Evolutionary conservation across 2,888 invertebrate species (phyloP).

Genomic region (Drosophila birchii): DNA sequence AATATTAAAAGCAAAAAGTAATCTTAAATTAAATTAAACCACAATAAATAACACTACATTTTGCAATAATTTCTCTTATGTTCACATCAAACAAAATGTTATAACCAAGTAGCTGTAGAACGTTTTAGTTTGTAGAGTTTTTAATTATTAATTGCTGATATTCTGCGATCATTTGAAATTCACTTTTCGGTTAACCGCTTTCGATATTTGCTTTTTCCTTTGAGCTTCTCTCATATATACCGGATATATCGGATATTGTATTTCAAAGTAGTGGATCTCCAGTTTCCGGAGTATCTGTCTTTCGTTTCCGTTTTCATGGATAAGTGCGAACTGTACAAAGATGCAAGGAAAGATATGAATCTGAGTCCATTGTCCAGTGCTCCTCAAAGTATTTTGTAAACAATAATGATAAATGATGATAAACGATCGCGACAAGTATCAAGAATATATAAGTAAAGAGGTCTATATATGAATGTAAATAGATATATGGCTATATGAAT

Average conservation of each 20-base stretch:
- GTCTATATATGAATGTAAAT: slow-evolving; percentile 44
- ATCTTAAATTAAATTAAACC: slow-evolving; percentile 53
- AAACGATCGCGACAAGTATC: slow-evolving; percentile 42
- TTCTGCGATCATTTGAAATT: slow-evolving; percentile 6
- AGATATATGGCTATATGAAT: slow-evolving; percentile 39
- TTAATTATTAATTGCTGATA: slow-evolving; percentile 29
- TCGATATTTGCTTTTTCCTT: slow-evolving; percentile 26
- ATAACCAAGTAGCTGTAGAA: slow-evolving; percentile 50
- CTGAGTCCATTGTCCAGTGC: slow-evolving; percentile 83
- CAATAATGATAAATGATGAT: slow-evolving; percentile 76
- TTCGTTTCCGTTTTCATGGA: slow-evolving; percentile 47
- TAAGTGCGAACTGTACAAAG: slow-evolving; percentile 52
- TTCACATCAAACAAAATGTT: slow-evolving; percentile 7
- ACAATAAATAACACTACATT: slow-evolving; percentile 6
- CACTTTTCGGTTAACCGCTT: slow-evolving; percentile 23
- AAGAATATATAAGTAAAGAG: slow-evolving; percentile 42
- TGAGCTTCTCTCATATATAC: slow-evolving; percentile 19
- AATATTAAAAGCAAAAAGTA: slow-evolving; percentile 66
- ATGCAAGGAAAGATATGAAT: slow-evolving; percentile 58
- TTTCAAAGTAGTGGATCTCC: slow-evolving; percentile 27
- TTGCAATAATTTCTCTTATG: slow-evolving; percentile 33
- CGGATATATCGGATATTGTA: slow-evolving; percentile 26
- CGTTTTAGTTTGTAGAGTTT: slow-evolving; percentile 69
- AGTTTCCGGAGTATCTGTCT: slow-evolving; percentile 27
- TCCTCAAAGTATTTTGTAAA: slow-evolving; percentile 83